A percentile compares a stretch with the other conserved stretches of the same genome.
Conservation (phyloP, 2,797 vertebrate genomes). For the Glossophaga mutica region DNA sequence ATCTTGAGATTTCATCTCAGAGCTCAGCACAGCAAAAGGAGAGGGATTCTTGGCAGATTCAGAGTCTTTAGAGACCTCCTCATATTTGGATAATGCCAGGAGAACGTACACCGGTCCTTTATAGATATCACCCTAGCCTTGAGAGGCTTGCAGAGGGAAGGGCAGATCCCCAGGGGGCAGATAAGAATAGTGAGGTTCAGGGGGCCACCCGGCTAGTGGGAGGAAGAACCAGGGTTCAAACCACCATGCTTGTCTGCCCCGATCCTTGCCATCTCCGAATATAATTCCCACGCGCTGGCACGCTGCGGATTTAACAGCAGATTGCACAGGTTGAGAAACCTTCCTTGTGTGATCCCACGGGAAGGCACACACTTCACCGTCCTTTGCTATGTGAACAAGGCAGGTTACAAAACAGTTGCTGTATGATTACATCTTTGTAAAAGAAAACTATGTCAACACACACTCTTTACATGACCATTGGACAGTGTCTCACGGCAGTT, state of each 20-base stretch:
- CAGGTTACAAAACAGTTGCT: neutral
- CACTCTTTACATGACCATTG: neutral
- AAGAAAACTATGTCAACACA: neutral
- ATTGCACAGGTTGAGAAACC: neutral
- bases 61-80: neutral
- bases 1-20: neutral
- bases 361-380: neutral
- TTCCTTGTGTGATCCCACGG: neutral
- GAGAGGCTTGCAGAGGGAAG: neutral
- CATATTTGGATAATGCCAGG: neutral
- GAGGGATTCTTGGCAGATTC: neutral
- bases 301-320: neutral
- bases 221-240: neutral
- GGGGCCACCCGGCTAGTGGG: neutral
- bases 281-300: too few relatives aligned
- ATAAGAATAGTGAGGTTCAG: neutral
- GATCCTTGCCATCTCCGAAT: neutral
- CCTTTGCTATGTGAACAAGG: neutral
- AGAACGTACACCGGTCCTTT: neutral
- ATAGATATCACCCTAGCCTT: neutral
- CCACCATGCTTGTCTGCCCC: neutral
- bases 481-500: neutral
- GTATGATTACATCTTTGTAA: neutral
- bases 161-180: neutral
- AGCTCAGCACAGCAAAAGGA: neutral